phyloP scores from a whole-genome alignment of 2,797 vertebrate genomes.

The Aeoliscus strigatus region DNA sequence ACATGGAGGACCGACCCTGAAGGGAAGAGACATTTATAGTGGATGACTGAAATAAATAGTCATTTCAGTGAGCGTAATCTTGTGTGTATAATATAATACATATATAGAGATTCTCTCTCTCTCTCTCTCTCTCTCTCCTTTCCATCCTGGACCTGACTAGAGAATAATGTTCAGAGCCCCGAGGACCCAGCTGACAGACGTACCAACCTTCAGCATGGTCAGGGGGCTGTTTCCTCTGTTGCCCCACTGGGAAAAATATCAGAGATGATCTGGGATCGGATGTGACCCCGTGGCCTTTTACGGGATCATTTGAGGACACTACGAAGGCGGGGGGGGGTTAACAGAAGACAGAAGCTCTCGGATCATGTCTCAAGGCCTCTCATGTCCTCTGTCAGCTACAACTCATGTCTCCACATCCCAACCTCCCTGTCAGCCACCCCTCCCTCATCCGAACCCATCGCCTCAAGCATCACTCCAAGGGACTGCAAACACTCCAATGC shows the following conservation, averaged over 20 bases:
- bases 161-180: constrained; percentile 12
- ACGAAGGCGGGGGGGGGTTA: not conserved
- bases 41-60: too few species aligned
- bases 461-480: constrained; percentile 29
- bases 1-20: too few species aligned
- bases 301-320: constrained; percentile 5
- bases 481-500: constrained; percentile 29
- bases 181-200: constrained; percentile 28
- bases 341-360: constrained; percentile 12
- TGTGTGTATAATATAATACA: too few species aligned
- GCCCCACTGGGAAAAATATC: constrained; percentile 21
- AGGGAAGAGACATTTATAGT: too few species aligned
- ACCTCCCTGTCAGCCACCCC: constrained; percentile 5
- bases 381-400: constrained; percentile 24
- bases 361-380: constrained; percentile 30
- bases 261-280: constrained; percentile 27
- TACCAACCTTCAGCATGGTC: constrained; percentile 33
- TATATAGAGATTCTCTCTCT: too few species aligned
- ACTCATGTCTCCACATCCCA: constrained; percentile 3
- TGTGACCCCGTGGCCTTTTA: constrained; percentile 16
- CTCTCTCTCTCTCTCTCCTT: too few species aligned
- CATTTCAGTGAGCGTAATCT: too few species aligned
- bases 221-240: constrained; percentile 6
- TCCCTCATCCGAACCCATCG: constrained; percentile 1
- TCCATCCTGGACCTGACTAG: not conserved